Base-by-base conservation (phyloP, 2,888 invertebrate genomes). In the Linyphia triangularis region DNA sequence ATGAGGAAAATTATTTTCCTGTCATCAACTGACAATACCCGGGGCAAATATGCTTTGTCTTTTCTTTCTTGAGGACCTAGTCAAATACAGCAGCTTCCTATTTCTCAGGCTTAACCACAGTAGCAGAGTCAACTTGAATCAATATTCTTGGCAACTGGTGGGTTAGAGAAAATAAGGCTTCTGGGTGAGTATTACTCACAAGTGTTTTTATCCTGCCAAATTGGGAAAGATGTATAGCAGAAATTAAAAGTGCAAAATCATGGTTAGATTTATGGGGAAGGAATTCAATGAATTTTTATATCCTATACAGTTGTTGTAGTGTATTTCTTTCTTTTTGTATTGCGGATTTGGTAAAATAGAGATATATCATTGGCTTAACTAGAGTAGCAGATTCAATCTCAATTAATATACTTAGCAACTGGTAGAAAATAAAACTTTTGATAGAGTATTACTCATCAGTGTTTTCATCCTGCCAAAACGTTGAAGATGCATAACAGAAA, bases 1-100 rank as follows among this genome's bases (percentile, higher is more conserved):
- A 83, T 63, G 73, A 75, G 28, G 65, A 30, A 65, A 83, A 22
- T 61, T 51, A 83, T 83, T 65, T 81, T 83, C 65, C 83, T 83
- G 73, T 73, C 83, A 69, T 22, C 33, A 73, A 24, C 72, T 73
- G 83, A 83, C 73, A 83, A 30, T 51, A 63, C 40, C 37, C 16
- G 28, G n/a, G 40, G 30, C 61, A 24, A 37, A 28, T 4, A 13
- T 37, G 72, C 82, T 82, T 72, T 61, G 82, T 70, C 70, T 72
- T 82, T n/a, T 16, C 16, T 51, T 0, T 51, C 16, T 26, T 43
- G 9, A 67, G 65, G 19, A 43, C n/a, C 28, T 37, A 72, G 40
- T 72, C 82, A 72, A 59, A 69, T 28, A 51, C 28, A 59, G 51
- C 26, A 63, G 13, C 40, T 69, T 37, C 16, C 28, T 28, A 43